Percentiles rank a stretch among this genome's conserved stretches.
phyloP scores from a whole-genome alignment of 2,113 vertebrate species.

The Motacilla tschutschensis region DNA sequence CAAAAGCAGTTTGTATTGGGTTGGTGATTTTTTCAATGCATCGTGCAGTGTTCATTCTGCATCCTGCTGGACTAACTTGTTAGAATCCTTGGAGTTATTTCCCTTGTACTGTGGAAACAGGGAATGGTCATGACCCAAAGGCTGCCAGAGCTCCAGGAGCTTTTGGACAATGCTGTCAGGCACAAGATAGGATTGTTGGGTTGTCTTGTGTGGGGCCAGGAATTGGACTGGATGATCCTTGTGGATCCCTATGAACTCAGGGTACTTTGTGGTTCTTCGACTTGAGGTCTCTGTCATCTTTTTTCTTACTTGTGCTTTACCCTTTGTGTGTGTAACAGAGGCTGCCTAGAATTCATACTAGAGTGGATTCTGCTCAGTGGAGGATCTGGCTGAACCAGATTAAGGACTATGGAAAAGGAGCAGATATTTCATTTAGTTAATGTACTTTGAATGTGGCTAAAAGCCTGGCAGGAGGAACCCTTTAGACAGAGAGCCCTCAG shows the following conservation, averaged over 20 bases:
- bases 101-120: not conserved
- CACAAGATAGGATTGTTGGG: not conserved
- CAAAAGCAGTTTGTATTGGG: not conserved
- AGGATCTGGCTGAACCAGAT: conserved; percentile 20
- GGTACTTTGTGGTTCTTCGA: not conserved
- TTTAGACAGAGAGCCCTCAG: not conserved
- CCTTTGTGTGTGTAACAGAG: not conserved
- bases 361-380: not conserved
- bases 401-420: conserved; percentile 44
- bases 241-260: not conserved
- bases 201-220: not conserved
- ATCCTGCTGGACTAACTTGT: not conserved
- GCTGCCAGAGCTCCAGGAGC: not conserved
- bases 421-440: conserved; percentile 51
- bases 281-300: not conserved
- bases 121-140: not conserved
- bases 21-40: not conserved
- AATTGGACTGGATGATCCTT: not conserved
- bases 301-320: not conserved
- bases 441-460: conserved; percentile 37
- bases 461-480: not conserved
- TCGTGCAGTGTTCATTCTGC: not conserved
- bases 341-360: not conserved
- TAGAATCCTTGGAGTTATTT: not conserved
- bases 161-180: not conserved